phyloP scores from a whole-genome alignment of 2,797 vertebrate species.

The Sparus aurata region DNA sequence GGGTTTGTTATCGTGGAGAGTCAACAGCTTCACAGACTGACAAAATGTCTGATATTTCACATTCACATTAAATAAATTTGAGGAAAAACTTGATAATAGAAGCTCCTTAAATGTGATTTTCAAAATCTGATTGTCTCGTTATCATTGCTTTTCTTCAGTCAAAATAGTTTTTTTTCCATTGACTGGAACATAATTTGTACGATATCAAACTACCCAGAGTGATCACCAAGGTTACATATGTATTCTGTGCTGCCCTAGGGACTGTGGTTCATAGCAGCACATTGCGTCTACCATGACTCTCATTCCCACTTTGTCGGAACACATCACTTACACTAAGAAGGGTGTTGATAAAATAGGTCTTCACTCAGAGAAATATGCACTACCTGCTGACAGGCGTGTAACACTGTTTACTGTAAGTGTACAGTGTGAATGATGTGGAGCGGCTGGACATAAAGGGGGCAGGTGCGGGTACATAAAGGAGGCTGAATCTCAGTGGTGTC shows the following conservation, averaged over 20 bases:
- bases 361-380: not conserved
- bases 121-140: not conserved
- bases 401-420: not conserved
- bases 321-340: not conserved
- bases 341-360: too few relatives aligned
- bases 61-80: not conserved
- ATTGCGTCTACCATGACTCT: too few relatives aligned
- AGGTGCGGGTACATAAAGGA: constrained; percentile 15
- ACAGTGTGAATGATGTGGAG: constrained; percentile 1
- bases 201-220: too few relatives aligned
- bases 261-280: too few relatives aligned
- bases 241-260: too few relatives aligned
- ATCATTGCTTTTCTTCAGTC: not conserved
- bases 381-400: not conserved
- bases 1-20: too few relatives aligned
- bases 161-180: too few relatives aligned
- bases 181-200: too few relatives aligned
- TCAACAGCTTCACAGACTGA: too few relatives aligned
- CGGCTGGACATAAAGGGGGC: constrained; percentile 31
- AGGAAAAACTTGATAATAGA: not conserved
- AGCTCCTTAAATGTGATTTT: not conserved
- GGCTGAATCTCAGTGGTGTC: constrained; percentile 29
- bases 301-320: not conserved
- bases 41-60: too few relatives aligned
- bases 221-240: too few relatives aligned